phyloP scores from a whole-genome alignment of 2,797 vertebrate species.

The Eleutherodactylus coqui region DNA sequence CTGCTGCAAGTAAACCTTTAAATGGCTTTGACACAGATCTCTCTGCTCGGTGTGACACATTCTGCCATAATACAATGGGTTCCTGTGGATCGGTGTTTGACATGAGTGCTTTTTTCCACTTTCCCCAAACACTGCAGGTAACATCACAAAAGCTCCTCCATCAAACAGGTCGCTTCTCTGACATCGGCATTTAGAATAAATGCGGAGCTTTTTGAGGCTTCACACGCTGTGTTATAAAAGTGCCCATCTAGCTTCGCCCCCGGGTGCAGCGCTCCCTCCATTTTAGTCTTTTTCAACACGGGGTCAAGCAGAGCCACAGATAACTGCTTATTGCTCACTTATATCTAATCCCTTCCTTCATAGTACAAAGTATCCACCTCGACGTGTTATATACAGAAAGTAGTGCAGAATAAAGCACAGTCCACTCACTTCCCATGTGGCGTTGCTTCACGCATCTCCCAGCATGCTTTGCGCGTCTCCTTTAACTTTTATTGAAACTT shows the following conservation, averaged over 20 bases:
- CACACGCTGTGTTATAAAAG: background rate
- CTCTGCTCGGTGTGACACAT: background rate
- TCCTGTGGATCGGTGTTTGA: slow-evolving; percentile 3
- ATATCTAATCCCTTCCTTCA: background rate
- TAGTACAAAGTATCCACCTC: background rate
- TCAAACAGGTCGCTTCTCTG: background rate
- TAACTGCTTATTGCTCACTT: background rate
- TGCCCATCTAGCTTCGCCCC: too few species aligned
- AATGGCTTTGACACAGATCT: background rate
- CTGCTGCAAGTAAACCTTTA: background rate
- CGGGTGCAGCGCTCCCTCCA: background rate
- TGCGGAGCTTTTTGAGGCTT: background rate
- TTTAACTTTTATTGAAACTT: too few species aligned
- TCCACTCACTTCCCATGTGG: too few species aligned
- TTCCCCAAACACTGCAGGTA: slow-evolving; percentile 3
- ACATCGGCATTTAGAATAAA: background rate
- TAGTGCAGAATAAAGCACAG: background rate
- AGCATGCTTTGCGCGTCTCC: too few species aligned
- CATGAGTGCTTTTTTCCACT: background rate
- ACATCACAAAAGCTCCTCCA: background rate
- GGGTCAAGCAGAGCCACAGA: background rate
- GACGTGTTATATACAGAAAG: background rate
- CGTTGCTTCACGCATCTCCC: too few species aligned
- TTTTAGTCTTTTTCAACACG: background rate
- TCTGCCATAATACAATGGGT: background rate